Evolutionary conservation across 2,888 invertebrate species (phyloP).

Genomic region (Campaea margaritaria): DNA sequence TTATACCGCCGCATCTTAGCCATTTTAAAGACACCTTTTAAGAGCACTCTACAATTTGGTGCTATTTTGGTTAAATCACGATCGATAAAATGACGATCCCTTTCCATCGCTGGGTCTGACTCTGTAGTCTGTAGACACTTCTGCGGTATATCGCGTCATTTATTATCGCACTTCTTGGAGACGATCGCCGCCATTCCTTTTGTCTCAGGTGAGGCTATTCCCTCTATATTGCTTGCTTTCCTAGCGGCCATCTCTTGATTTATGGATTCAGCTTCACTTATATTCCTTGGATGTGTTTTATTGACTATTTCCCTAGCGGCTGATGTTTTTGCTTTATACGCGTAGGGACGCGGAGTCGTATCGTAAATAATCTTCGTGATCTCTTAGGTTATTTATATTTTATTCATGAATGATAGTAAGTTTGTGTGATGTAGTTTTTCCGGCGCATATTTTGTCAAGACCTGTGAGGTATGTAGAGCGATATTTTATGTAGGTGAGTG

Average conservation of each 20-base stretch:
- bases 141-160: slow-evolving; percentile 47
- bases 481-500: not conserved
- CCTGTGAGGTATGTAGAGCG: not conserved
- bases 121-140: slow-evolving; percentile 32
- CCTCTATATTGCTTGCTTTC: slow-evolving; percentile 50
- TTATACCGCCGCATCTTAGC: slow-evolving; percentile 63
- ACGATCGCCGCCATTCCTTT: slow-evolving; percentile 54
- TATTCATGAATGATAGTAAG: slow-evolving; percentile 46
- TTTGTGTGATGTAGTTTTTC: slow-evolving; percentile 22
- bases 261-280: slow-evolving; percentile 56
- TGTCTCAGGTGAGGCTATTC: slow-evolving; percentile 60
- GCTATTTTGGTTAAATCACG: slow-evolving; percentile 60
- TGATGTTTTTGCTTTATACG: slow-evolving; percentile 58
- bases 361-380: slow-evolving; percentile 53
- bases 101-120: slow-evolving; percentile 44
- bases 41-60: slow-evolving; percentile 62
- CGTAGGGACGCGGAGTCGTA: slow-evolving; percentile 43
- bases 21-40: slow-evolving; percentile 70
- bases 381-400: slow-evolving; percentile 45
- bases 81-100: slow-evolving; percentile 47
- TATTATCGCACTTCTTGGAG: slow-evolving; percentile 57
- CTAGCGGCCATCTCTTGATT: slow-evolving; percentile 58
- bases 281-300: slow-evolving; percentile 55
- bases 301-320: slow-evolving; percentile 47
- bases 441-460: not conserved